These are phyloP conservation scores for Drosophila neonasuta DNA, from an alignment of 2,888 invertebrate genomes.

Conservation along the genomic window DNA sequence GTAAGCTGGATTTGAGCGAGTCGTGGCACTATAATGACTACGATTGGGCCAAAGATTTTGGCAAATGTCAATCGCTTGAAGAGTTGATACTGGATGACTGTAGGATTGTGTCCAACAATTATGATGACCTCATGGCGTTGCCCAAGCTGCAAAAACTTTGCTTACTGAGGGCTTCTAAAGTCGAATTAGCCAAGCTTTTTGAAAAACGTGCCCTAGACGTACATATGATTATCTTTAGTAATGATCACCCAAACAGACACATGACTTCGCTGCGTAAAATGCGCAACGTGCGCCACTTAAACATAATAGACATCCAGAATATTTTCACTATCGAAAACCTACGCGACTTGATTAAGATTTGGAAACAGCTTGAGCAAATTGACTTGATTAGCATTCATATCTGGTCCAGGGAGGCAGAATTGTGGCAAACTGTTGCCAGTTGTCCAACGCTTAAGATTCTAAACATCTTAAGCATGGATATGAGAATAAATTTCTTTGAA, in stretches of 20 bases:
- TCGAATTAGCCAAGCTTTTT: neutral
- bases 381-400: slow-evolving; percentile 11
- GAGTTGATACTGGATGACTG: too few species aligned
- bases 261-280: neutral
- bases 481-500: neutral
- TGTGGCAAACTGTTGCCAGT: too few species aligned
- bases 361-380: slow-evolving; percentile 21
- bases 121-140: neutral
- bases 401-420: slow-evolving; percentile 15
- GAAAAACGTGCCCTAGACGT: slow-evolving; percentile 9
- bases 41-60: accelerated
- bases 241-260: neutral
- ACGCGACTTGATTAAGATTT: neutral
- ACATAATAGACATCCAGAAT: neutral
- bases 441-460: neutral
- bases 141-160: slow-evolving; percentile 27
- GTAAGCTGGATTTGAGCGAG: slow-evolving; percentile 20
- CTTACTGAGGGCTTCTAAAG: neutral
- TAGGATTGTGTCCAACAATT: neutral
- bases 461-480: neutral
- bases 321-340: neutral
- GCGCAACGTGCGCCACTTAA: neutral
- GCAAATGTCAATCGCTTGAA: too few species aligned
- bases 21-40: too few species aligned
- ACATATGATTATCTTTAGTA: neutral